Evolutionary conservation across 2,113 vertebrate genomes (phyloP), one percentile per base, ranked within the genome.

Genomic region (Leptosomus discolor): DNA sequence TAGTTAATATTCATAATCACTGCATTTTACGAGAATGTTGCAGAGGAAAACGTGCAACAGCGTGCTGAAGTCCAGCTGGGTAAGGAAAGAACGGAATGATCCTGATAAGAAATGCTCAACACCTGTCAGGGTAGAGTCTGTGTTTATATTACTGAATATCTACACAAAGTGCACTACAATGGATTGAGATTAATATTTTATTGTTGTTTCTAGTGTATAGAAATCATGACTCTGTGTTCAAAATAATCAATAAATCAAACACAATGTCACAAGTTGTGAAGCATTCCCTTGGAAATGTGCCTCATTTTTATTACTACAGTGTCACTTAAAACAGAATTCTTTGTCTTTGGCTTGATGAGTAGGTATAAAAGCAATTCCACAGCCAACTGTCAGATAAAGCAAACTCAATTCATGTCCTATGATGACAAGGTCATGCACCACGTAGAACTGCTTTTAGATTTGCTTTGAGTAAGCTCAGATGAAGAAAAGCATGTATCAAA

Each of bases 231-330:
- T 94, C 85, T 71, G 75, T 64, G 91, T 88, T 97, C 85, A 91
- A 97, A 97, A 89, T 95, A 94, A 97, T 97, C 97, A 95, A 95
- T 98, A 97, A 96, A 97, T 98, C 92, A 97, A 97, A 96, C 91
- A 85, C 76, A 97, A 78, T 91, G 95, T 85, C 78, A 84, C 53
- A 97, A 94, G 93, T 94, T 94, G 90, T 82, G 92, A 87, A 95
- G 78, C 11, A 20, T 97, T 97, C 79, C 90, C 85, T 53, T 75
- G 90, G 93, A 97, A 97, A 81, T 89, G 30, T 71, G 88, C 68
- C 61, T 96, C 50, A 37, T 92, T 94, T 92, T 88, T 21, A 83
- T 81, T 79, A 90, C 85, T 92, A 43, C 60, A 75, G 34, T 90
- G 81, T 96, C 95, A 95, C 79, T 95, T 96, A 90, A 91, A 96